phyloP scores from a whole-genome alignment of 1,140 invertebrate genomes.

The Drosophila sp. region DNA sequence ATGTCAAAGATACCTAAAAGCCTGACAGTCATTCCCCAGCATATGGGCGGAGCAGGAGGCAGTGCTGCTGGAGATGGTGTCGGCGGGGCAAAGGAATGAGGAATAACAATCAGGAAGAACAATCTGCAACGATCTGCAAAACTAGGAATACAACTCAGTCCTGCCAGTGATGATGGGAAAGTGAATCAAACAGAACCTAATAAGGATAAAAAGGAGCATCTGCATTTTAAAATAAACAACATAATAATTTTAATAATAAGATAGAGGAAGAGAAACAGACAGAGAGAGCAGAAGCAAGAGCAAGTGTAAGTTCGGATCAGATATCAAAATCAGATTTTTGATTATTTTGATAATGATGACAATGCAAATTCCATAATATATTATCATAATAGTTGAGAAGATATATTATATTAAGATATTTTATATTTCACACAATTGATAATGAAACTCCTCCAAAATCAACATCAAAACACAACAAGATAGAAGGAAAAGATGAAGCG shows the following conservation, averaged over 20 bases:
- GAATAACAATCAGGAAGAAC: background rate
- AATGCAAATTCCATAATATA: constrained; percentile 27
- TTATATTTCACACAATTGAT: constrained; percentile 1
- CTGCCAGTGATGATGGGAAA: constrained; percentile 43
- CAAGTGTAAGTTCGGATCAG: too few relatives aligned
- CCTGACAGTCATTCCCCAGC: constrained; percentile 90
- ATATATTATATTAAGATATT: constrained; percentile 4
- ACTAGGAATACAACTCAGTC: constrained; percentile 23
- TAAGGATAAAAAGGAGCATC: constrained; percentile 12
- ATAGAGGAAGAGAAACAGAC: background rate
- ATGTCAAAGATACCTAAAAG: constrained; percentile 91
- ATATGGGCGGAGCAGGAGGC: constrained; percentile 52
- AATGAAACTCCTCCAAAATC: background rate
- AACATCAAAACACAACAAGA: background rate
- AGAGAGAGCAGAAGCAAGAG: background rate
- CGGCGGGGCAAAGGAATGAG: constrained; percentile 13
- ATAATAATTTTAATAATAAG: too few relatives aligned
- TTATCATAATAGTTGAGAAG: constrained; percentile 7
- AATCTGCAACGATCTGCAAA: background rate
- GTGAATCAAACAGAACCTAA: constrained; percentile 25
- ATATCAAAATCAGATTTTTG: too few relatives aligned
- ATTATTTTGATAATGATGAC: constrained; percentile 15
- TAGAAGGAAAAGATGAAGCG: constrained; percentile 7
- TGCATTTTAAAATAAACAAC: constrained; percentile 30
- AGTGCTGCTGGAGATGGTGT: background rate